These are phyloP conservation scores for Pagetopsis macropterus DNA, from an alignment of 2,797 vertebrate genomes.

Conservation along the genomic window DNA sequence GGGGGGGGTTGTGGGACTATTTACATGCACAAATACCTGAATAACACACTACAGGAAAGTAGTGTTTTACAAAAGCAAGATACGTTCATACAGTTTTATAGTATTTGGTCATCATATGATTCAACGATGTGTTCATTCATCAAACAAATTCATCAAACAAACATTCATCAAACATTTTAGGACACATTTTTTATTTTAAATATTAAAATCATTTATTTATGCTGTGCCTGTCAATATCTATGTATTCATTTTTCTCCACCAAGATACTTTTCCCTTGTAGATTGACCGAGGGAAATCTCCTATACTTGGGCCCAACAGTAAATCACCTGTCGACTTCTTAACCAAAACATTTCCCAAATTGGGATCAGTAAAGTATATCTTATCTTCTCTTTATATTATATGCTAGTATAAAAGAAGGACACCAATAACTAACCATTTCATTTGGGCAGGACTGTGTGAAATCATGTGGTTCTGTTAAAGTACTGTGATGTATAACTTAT, in stretches of 20 bases:
- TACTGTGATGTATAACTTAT: not conserved
- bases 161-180: not conserved
- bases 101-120: not conserved
- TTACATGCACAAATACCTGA: too few species aligned
- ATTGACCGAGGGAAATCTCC: slow-evolving; percentile 1
- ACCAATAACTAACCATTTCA: not conserved
- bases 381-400: not conserved
- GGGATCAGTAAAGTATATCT: too few species aligned
- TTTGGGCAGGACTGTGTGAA: not conserved
- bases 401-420: not conserved
- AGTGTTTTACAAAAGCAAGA: not conserved
- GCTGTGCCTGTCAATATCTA: slow-evolving; percentile 4
- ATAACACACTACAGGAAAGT: too few species aligned
- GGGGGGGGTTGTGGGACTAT: too few species aligned
- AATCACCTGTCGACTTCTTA: not conserved
- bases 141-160: not conserved
- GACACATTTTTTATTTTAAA: not conserved
- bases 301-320: not conserved
- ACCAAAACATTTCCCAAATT: too few species aligned
- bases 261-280: slow-evolving; percentile 16
- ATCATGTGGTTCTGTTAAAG: slow-evolving; percentile 1
- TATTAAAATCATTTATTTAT: slow-evolving; percentile 8
- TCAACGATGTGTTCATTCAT: not conserved
- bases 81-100: not conserved
- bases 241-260: slow-evolving; percentile 32